Evolutionary conservation across 2,888 invertebrate genomes (phyloP), one percentile per base, ranked within the genome.

Genomic region (Lydus trimaculatus): DNA sequence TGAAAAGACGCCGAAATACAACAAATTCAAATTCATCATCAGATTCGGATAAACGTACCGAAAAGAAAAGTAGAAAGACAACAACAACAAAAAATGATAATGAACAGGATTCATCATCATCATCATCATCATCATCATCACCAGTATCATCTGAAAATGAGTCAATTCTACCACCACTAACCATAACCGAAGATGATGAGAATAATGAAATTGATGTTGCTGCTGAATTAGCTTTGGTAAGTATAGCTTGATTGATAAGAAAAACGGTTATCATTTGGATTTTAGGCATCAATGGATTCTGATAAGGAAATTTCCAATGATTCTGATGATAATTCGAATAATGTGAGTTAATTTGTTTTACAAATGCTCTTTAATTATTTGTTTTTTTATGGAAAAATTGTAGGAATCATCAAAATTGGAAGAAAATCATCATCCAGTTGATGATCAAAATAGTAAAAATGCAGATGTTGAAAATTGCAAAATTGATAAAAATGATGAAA

Each of bases 11-110:
- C 23, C 72, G 71, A 61, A 71, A 66, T 58, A 63, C 28, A 33
- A 65, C 25, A 8, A 64, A 67, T 64, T 63, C 62, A 4, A 39
- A 72, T 31, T 70, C 74, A 11, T 73, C 74, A n/a, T 75, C 73
- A 1, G 77, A 76, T 48, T 48, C 61, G 33, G 75, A 74, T 48
- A 66, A 64, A 33, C 67, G 70, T 11, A 63, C 52, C 23, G 71
- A 39, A 11, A 78, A 77, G 62, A 76, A 77, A 64, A 64, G 65
- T 9, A 72, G 67, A 59, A 70, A 59, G 31, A 20, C 23, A 5
- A 11, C 28, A 52, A 13, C 13, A 4, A 43, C 2, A 3, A 25
- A 52, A 0, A 15, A 13, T 15, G 52, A 25, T 28, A 2, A 56
- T 6, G 56, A 56, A n/a, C n/a, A n/a, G n/a, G n/a, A n/a, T n/a